These are phyloP conservation scores for Cranoglanis bouderius DNA, from an alignment of 2,113 vertebrate genomes.

Conservation along the genomic window DNA sequence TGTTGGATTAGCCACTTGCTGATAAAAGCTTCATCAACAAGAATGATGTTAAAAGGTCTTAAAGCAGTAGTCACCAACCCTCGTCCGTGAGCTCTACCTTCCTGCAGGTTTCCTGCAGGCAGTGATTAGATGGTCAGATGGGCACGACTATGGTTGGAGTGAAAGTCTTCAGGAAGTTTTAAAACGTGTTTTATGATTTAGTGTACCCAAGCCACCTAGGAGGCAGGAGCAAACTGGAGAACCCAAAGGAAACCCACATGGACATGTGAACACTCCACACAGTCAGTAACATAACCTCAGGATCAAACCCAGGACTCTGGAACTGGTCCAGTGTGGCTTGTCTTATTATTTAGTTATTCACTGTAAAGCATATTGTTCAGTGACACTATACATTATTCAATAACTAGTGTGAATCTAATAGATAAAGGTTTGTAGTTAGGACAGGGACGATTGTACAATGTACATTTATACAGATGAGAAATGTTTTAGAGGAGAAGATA, in stretches of 20 bases:
- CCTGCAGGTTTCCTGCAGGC: too few relatives aligned
- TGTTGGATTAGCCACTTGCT: too few relatives aligned
- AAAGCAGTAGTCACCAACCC: too few relatives aligned
- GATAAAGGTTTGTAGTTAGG: background rate
- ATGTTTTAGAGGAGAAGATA: background rate
- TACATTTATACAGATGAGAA: background rate
- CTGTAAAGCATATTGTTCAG: background rate
- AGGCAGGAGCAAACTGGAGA: background rate
- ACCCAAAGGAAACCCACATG: background rate
- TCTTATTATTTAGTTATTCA: background rate
- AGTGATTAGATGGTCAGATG: too few relatives aligned
- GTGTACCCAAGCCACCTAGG: background rate
- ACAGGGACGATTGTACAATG: background rate
- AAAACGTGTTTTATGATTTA: background rate
- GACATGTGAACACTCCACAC: background rate
- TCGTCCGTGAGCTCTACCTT: too few relatives aligned
- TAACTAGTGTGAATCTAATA: background rate
- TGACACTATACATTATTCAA: background rate
- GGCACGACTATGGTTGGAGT: too few relatives aligned
- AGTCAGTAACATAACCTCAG: background rate
- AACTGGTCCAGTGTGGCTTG: background rate
- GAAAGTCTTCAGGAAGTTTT: too few relatives aligned
- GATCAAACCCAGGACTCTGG: background rate
- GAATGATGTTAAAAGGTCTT: too few relatives aligned
- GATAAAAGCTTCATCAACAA: too few relatives aligned